phyloP scores from a whole-genome alignment of 2,797 vertebrate genomes.

The Acridotheres tristis region DNA sequence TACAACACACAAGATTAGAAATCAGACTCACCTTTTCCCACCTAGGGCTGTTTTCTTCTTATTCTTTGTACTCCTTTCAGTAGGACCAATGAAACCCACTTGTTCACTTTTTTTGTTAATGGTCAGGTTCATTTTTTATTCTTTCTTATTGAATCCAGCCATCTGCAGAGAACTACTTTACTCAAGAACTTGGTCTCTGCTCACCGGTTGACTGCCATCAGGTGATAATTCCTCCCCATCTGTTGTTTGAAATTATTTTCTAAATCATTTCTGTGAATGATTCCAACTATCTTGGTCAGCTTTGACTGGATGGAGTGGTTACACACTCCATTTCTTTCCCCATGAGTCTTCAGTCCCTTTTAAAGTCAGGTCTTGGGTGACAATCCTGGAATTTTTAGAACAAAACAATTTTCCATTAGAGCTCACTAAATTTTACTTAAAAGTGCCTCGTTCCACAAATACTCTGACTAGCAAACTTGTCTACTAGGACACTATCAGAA shows the following conservation, averaged over 20 bases:
- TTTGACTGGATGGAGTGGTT: not conserved
- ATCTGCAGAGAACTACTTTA: constrained; percentile 19
- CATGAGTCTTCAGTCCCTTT: not conserved
- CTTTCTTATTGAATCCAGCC: not conserved
- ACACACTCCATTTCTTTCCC: not conserved
- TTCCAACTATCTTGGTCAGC: not conserved
- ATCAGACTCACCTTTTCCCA: constrained; percentile 28
- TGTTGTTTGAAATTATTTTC: constrained; percentile 33
- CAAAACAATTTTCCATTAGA: not conserved
- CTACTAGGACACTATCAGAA: not conserved
- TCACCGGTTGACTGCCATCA: constrained; percentile 6
- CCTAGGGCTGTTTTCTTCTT: not conserved
- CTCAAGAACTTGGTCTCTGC: constrained; percentile 11
- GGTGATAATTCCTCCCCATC: constrained; percentile 30
- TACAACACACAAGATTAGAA: constrained; percentile 30
- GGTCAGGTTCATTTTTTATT: not conserved
- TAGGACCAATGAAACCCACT: not conserved
- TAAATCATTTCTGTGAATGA: constrained; percentile 27
- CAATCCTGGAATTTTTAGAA: not conserved
- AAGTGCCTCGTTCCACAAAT: not conserved
- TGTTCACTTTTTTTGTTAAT: not conserved
- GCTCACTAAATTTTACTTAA: not conserved
- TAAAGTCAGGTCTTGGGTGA: not conserved
- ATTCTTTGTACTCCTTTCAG: not conserved
- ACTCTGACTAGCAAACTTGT: not conserved